These are phyloP conservation scores for Tamias sibiricus DNA, from an alignment of 2,113 vertebrate species.

Conservation along the genomic window DNA sequence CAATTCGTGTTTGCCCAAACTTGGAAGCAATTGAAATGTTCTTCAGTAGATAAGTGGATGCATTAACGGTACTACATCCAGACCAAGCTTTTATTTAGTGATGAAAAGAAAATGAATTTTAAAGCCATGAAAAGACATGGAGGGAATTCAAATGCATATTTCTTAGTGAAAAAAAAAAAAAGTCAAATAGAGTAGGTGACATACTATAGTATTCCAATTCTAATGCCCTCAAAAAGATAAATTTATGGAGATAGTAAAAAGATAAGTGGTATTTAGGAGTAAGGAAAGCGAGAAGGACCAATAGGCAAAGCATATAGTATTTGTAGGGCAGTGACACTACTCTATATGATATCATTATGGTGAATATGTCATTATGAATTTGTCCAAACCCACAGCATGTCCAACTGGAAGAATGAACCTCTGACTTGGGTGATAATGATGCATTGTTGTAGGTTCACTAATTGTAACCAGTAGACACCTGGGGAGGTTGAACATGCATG, in stretches of 20 bases:
- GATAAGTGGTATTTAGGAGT: neutral
- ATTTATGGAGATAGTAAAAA: neutral
- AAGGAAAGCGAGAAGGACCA: neutral
- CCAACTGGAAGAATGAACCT: neutral
- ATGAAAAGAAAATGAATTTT: neutral
- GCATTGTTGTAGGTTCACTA: neutral
- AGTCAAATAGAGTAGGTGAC: neutral
- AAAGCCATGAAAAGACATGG: neutral
- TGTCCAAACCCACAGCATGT: neutral
- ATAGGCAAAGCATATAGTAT: neutral
- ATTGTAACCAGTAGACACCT: neutral
- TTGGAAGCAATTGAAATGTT: neutral
- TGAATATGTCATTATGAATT: neutral
- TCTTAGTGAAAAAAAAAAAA: neutral
- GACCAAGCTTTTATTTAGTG: neutral
- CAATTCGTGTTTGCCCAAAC: neutral
- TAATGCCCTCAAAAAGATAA: neutral
- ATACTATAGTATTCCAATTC: neutral
- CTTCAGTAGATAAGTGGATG: neutral
- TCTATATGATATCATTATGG: neutral
- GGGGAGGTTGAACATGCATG: neutral
- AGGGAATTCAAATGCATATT: neutral
- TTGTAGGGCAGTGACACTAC: neutral
- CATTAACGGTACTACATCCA: neutral
- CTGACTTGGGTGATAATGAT: neutral